phyloP scores from a whole-genome alignment of 2,888 invertebrate genomes.

The Drosophila tripunctata region DNA sequence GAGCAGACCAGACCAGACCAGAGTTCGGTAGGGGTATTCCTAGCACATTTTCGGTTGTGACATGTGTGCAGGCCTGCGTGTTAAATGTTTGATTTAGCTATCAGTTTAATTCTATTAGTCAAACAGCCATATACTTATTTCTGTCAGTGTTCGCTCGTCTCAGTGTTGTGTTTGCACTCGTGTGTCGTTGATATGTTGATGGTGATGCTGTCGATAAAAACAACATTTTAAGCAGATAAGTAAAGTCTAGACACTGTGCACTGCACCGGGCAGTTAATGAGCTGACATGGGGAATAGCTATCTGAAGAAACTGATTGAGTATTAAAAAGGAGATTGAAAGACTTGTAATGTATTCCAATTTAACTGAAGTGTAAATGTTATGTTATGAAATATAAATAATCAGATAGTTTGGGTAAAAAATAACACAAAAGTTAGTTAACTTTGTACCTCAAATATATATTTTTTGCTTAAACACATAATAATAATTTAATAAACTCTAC shows the following conservation, averaged over 20 bases:
- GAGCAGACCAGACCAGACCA: neutral
- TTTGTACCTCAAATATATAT: too few relatives aligned
- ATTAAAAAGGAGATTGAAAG: neutral
- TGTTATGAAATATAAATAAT: too few relatives aligned
- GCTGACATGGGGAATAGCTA: neutral
- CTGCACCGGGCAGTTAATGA: neutral
- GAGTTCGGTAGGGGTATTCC: neutral
- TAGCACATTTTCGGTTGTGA: slow-evolving; percentile 48
- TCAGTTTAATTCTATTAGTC: slow-evolving; percentile 74
- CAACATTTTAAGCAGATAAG: slow-evolving; percentile 16
- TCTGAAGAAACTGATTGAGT: neutral
- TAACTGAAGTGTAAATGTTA: too few relatives aligned
- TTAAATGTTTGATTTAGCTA: slow-evolving; percentile 70
- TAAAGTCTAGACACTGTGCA: slow-evolving; percentile 3
- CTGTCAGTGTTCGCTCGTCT: neutral
- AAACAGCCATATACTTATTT: slow-evolving; percentile 25
- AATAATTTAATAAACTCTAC: too few relatives aligned
- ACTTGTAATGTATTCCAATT: too few relatives aligned
- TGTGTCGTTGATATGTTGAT: slow-evolving; percentile 34
- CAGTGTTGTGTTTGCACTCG: slow-evolving; percentile 34
- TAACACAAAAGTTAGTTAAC: too few relatives aligned
- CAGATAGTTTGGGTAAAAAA: too few relatives aligned
- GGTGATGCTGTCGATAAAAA: slow-evolving; percentile 24
- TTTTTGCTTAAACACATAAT: too few relatives aligned
- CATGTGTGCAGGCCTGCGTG: slow-evolving; percentile 64